Conservation (phyloP, 2,888 invertebrate genomes). For the Bruchidius siliquastri region DNA sequence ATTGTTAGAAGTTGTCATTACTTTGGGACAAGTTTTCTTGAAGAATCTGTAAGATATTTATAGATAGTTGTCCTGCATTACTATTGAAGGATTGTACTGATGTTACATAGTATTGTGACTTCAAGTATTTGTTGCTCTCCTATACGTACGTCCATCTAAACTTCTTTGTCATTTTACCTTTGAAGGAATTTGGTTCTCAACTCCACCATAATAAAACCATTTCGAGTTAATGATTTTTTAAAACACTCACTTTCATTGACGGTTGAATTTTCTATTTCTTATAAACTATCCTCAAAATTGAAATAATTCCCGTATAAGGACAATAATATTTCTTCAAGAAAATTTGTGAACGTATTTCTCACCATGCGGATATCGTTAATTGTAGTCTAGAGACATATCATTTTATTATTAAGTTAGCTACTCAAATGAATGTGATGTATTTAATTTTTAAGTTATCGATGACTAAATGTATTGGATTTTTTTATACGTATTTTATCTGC, state of each 20-base stretch:
- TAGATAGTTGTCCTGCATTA: too few relatives aligned
- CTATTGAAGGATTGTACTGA: too few relatives aligned
- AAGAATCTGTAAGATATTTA: neutral
- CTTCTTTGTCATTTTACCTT: too few relatives aligned
- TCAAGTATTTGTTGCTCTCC: too few relatives aligned
- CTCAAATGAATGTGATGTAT: neutral
- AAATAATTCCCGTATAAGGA: neutral
- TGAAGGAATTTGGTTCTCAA: too few relatives aligned
- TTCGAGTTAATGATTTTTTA: too few relatives aligned
- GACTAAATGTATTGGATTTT: neutral
- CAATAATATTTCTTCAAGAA: neutral
- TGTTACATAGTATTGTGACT: too few relatives aligned
- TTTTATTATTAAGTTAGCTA: neutral
- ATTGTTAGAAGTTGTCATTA: neutral
- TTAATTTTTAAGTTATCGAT: neutral
- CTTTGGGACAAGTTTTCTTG: neutral
- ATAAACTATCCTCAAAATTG: neutral
- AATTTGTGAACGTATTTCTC: neutral
- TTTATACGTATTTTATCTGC: neutral
- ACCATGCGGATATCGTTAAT: neutral
- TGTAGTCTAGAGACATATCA: neutral
- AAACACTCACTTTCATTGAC: too few relatives aligned
- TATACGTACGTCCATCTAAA: too few relatives aligned
- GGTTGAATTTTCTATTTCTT: neutral
- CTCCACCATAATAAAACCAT: too few relatives aligned